These are phyloP conservation scores for Acipenser oxyrinchus DNA, from an alignment of 2,797 vertebrate species.

Conservation along the genomic window DNA sequence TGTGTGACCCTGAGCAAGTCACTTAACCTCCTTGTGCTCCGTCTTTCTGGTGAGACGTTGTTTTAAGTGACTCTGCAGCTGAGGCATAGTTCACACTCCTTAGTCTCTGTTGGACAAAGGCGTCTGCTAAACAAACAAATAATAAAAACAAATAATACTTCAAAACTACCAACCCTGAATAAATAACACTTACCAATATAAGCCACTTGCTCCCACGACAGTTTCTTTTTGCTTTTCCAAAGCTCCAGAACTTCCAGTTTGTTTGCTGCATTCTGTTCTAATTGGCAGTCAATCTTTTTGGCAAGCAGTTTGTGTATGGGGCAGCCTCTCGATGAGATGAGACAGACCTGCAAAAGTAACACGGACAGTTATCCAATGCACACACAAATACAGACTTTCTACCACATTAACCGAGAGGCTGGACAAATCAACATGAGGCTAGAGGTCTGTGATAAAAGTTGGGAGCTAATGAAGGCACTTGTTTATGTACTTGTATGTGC, in stretches of 20 bases:
- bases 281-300: slow-evolving; percentile 55
- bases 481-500: no score
- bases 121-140: not conserved
- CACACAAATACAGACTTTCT: not conserved
- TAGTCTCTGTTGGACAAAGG: not conserved
- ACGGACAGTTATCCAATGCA: not conserved
- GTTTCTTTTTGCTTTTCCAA: slow-evolving; percentile 44
- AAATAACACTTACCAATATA: slow-evolving; percentile 69
- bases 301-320: slow-evolving; percentile 43
- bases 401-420: not conserved
- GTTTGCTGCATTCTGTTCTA: slow-evolving; percentile 42
- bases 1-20: no score
- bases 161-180: not conserved
- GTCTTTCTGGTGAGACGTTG: no score
- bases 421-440: not conserved
- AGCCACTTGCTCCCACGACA: slow-evolving; percentile 81
- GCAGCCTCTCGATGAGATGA: slow-evolving; percentile 62
- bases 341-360: slow-evolving; percentile 58
- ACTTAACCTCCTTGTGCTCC: no score
- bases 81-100: no score
- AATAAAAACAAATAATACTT: not conserved
- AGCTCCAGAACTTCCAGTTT: slow-evolving; percentile 49
- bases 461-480: no score
- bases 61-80: no score
- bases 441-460: no score